phyloP scores from a whole-genome alignment of 2,888 invertebrate genomes.

The Meliscaeva auricollis region DNA sequence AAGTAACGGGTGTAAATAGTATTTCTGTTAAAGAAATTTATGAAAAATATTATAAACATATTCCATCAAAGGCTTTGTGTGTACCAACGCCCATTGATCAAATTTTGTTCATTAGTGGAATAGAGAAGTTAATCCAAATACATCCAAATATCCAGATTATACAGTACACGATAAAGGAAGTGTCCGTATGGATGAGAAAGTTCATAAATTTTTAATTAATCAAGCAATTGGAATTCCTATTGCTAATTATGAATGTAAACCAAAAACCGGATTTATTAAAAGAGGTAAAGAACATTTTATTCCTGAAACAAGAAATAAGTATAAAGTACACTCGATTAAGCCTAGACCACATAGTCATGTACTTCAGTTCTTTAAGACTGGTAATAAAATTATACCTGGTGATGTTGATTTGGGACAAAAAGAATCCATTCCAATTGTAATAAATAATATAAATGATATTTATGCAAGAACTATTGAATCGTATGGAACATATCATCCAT shows the following conservation, averaged over 20 bases:
- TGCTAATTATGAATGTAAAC: slow-evolving; percentile 22
- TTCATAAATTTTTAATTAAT: slow-evolving; percentile 51
- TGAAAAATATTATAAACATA: slow-evolving; percentile 38
- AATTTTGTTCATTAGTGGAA: slow-evolving; percentile 35
- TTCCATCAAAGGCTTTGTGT: slow-evolving; percentile 34
- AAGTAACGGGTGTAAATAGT: not conserved
- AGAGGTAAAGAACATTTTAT: slow-evolving; percentile 9
- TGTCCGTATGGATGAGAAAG: slow-evolving; percentile 51
- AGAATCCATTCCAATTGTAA: slow-evolving; percentile 41
- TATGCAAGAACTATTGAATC: slow-evolving; percentile 12
- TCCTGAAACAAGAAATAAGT: not conserved
- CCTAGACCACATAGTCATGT: slow-evolving; percentile 1
- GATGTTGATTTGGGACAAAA: slow-evolving; percentile 24
- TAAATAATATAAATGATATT: slow-evolving; percentile 1
- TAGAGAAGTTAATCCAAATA: not conserved
- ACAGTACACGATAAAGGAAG: slow-evolving; percentile 16
- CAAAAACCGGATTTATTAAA: not conserved
- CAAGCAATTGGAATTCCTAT: slow-evolving; percentile 11
- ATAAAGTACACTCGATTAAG: not conserved
- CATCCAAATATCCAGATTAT: not conserved
- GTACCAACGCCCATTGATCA: slow-evolving; percentile 5
- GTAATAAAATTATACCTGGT: not conserved
- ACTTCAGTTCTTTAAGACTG: not conserved
- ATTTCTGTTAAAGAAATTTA: slow-evolving; percentile 22
- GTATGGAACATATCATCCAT: slow-evolving; percentile 24